These are phyloP conservation scores for Apodemia zela DNA, from an alignment of 2,888 invertebrate genomes.

Conservation along the genomic window DNA sequence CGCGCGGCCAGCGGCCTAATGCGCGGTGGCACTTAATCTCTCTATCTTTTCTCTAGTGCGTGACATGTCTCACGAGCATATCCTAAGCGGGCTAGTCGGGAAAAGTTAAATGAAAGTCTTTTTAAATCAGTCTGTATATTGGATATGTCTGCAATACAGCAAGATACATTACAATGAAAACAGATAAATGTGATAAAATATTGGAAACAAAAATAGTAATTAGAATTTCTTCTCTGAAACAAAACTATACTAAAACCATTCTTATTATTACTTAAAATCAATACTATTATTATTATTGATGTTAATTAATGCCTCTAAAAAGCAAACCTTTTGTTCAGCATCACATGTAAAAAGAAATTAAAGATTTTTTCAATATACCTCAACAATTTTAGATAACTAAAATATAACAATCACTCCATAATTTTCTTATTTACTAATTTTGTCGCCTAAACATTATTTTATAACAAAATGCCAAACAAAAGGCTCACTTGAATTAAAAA, in stretches of 20 bases:
- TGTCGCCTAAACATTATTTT: conserved; percentile 74
- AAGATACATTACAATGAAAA: conserved; percentile 80
- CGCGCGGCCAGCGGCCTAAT: no score
- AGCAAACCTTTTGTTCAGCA: conserved; percentile 72
- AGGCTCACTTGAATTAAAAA: conserved; percentile 72
- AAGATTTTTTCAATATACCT: conserved; percentile 66
- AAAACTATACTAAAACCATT: conserved; percentile 78
- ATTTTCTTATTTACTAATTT: conserved; percentile 75
- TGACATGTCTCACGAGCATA: no score
- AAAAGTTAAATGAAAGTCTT: conserved; percentile 43
- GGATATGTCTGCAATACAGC: conserved; percentile 82
- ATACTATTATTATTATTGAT: conserved; percentile 73
- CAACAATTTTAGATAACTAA: conserved; percentile 77
- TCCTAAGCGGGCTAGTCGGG: not conserved
- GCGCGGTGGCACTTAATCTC: no score
- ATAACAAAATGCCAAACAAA: conserved; percentile 73
- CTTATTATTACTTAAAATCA: conserved; percentile 75
- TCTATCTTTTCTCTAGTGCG: no score
- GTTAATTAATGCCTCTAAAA: conserved; percentile 78
- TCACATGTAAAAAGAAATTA: conserved; percentile 64
- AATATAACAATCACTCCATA: conserved; percentile 74
- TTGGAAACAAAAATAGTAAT: conserved; percentile 80
- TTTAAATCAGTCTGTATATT: conserved; percentile 81
- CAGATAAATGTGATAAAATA: conserved; percentile 78
- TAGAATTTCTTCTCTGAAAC: conserved; percentile 78